Evolutionary conservation across 2,888 invertebrate genomes (phyloP).

Genomic region (Oscheius onirici): DNA sequence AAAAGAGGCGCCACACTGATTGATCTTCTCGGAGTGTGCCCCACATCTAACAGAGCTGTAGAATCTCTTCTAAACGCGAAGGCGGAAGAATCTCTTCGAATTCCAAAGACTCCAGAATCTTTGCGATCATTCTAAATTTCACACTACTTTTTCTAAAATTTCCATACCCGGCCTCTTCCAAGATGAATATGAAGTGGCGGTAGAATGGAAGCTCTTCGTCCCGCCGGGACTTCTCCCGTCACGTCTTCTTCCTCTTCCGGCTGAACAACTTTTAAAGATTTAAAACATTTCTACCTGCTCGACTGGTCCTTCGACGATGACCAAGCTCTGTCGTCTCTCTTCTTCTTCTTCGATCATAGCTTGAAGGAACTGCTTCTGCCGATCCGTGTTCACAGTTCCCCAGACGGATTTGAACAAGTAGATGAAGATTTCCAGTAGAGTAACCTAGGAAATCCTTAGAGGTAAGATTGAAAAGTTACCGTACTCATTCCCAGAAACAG

Average conservation of each 20-base stretch:
- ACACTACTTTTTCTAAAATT: constrained; percentile 7
- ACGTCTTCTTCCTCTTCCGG: constrained; percentile 4
- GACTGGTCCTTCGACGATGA: constrained; percentile 49
- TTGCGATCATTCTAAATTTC: neutral
- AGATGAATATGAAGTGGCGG: constrained; percentile 46
- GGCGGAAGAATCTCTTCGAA: constrained; percentile 38
- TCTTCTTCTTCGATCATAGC: constrained; percentile 44
- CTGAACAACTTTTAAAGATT: neutral
- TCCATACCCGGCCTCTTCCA: constrained; percentile 40
- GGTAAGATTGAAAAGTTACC: constrained; percentile 27
- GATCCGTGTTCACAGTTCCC: constrained; percentile 55
- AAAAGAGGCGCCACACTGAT: constrained; percentile 47
- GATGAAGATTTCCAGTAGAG: constrained; percentile 62
- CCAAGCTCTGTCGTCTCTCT: constrained; percentile 48
- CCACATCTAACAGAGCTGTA: neutral
- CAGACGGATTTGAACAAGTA: constrained; percentile 58
- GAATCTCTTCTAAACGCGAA: constrained; percentile 27
- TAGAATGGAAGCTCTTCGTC: constrained; percentile 30
- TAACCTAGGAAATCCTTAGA: constrained; percentile 37
- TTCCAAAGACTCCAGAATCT: constrained; percentile 26
- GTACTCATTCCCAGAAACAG: constrained; percentile 63
- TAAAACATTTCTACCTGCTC: neutral
- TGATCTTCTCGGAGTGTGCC: constrained; percentile 36
- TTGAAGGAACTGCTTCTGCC: constrained; percentile 58
- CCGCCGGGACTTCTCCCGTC: neutral